A percentile compares a stretch with the other conserved stretches of the same genome.
Conservation (phyloP, 2,888 invertebrate species). For the Dynastes maya region DNA sequence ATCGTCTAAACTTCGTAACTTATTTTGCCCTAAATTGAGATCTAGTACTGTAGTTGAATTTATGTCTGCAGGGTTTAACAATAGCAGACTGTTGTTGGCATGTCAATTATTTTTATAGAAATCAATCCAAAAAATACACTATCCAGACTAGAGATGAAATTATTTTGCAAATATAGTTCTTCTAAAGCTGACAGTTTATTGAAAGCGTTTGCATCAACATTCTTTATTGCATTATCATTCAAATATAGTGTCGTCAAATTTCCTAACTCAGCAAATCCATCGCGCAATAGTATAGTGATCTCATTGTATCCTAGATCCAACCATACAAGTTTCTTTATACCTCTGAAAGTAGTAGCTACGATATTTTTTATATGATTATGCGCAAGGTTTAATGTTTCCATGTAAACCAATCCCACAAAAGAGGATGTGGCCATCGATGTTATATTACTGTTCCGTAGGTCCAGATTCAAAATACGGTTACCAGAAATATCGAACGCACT, state of each 20-base stretch:
- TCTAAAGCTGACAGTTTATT: constrained; percentile 62
- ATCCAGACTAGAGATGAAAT: constrained; percentile 59
- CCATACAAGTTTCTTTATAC: constrained; percentile 65
- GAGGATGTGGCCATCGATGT: constrained; percentile 61
- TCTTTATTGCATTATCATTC: constrained; percentile 62
- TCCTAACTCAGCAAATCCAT: constrained; percentile 64
- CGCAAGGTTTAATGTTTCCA: constrained; percentile 62
- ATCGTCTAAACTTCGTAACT: constrained; percentile 57
- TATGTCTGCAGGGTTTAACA: constrained; percentile 61
- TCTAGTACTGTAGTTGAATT: constrained; percentile 60
- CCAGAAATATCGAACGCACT: constrained; percentile 68
- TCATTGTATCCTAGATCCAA: constrained; percentile 65
- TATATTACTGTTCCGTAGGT: constrained; percentile 63
- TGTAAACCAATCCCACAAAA: constrained; percentile 67
- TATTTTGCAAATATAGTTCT: constrained; percentile 63
- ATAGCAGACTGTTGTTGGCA: constrained; percentile 62
- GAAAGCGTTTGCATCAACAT: constrained; percentile 62
- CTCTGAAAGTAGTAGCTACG: constrained; percentile 64
- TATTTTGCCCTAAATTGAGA: constrained; percentile 63
- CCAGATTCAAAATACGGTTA: constrained; percentile 65
- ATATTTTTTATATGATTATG: constrained; percentile 64
- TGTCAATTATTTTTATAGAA: constrained; percentile 60
- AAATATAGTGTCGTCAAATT: constrained; percentile 62
- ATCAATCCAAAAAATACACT: constrained; percentile 56
- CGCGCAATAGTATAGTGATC: constrained; percentile 62